Base-by-base conservation (phyloP, 2,113 vertebrate genomes). In the Lepus europaeus region DNA sequence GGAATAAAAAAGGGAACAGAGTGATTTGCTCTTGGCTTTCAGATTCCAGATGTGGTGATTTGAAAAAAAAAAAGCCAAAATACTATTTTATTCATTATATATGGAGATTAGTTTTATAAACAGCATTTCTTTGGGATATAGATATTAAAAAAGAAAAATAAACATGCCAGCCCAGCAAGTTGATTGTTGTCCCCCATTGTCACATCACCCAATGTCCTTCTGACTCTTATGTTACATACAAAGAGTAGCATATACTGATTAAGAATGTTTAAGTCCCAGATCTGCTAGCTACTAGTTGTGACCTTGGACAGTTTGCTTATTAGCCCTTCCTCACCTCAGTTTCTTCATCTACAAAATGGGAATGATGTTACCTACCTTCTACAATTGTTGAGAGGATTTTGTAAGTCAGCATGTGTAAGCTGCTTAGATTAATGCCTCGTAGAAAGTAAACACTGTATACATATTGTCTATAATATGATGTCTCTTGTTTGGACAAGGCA, bases 21-120 rank as follows among this genome's bases (percentile, higher is more conserved):
- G 27, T 78, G n/a, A 81, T 51, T 95, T 96, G 22, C 64, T 91
- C 0, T 82, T 66, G 25, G 39, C 81, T 59, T 90, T 96, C 20
- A 66, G 64, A 76, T 64, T 89, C 76, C 8, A 76, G 64, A 27
- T 64, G 36, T 5, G 80, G 53, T 76, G 45, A 64, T 80, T 95
- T 70, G 66, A 83, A 74, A 63, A 86, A 36, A 33, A 92, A 87
- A 27, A 82, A 39, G 20, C 19, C 20, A 63, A 63, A 82, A 76
- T 76, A 36, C 39, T 70, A 2, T 94, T 22, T 87, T 72, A 51
- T 33, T 87, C 80, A 36, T 76, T 82, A 8, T 53, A 25, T 72
- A 74, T 70, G 61, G 73, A 95, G 33, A 89, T 74, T 59, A 82
- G 53, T 78, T 86, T 89, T n/a, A 36, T 85, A 83, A 31, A 6